Evolutionary conservation across 2,113 vertebrate species (phyloP), one percentile per base, ranked within the genome.

Genomic region (Campylorhamphus procurvoides): DNA sequence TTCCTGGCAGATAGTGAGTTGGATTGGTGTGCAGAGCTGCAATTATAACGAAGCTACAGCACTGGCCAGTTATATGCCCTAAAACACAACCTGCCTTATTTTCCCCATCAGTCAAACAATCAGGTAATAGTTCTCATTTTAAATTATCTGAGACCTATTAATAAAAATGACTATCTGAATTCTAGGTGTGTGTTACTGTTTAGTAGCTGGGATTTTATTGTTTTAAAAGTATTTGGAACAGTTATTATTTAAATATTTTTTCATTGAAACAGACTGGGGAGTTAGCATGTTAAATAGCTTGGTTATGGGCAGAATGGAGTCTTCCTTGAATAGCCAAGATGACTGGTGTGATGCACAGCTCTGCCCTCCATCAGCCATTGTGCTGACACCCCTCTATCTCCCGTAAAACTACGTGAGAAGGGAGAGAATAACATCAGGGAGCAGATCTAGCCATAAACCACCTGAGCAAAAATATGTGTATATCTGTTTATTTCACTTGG

Each of bases 331-430:
- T 7, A 76, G 6, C 8, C 27, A 60, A 29, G 33, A 42, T 60
- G 35, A 67, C 17, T 8, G 16, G 28, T n/a, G 18, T 31, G 19
- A 49, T 66, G n/a, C 2, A 2, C 29, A 55, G 12, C 47, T 76
- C 58, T 80, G 25, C 53, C 73, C 15, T 80, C 22, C 55, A 59
- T 67, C 47, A 91, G 33, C n/a, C n/a, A 2, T 29, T 12, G 5
- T 39, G 16, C 8, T 44, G 35, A 24, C 44, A 56, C 16, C 10
- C 20, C 18, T 64, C n/a, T 28, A 1, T 50, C 69, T 92, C 35
- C 33, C 40, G 3, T 37, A 14, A 11, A 44, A 44, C 5, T 55
- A 40, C 0, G 0, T 55, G 64, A 93, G 6, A 20, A 17, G 42
- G 10, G 64, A 59, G 52, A 95, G 8, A 87, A 89, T 49, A 22